Evolutionary conservation across 2,797 vertebrate species (phyloP).

Genomic region (Mastacembelus armatus): DNA sequence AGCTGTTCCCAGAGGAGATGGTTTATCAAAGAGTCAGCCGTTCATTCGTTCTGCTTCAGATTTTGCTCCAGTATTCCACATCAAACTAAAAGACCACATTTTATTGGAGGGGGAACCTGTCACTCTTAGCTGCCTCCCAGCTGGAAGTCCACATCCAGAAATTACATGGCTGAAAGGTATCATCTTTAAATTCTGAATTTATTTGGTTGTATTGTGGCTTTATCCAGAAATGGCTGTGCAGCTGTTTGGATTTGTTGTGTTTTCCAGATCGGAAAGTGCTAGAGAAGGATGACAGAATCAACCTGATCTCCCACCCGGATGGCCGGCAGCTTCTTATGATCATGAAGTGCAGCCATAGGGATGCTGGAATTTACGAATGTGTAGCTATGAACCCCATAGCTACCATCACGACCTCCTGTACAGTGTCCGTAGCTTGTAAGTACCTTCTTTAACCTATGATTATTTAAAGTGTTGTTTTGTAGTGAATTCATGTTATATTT

Average conservation of each 20-base stretch:
- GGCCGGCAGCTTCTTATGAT: slow-evolving; percentile 93
- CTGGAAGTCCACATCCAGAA: slow-evolving; percentile 90
- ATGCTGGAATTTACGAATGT: slow-evolving; percentile 93
- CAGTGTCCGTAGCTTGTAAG: slow-evolving; percentile 92
- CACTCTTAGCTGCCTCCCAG: slow-evolving; percentile 93
- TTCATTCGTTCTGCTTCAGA: slow-evolving; percentile 87
- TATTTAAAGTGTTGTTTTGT: background rate
- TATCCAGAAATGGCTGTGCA: background rate
- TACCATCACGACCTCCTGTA: slow-evolving; percentile 91
- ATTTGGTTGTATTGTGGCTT: background rate
- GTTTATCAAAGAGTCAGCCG: slow-evolving; percentile 63
- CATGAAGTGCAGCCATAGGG: slow-evolving; percentile 83
- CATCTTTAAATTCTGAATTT: background rate
- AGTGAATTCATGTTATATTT: background rate
- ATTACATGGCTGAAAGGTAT: slow-evolving; percentile 95
- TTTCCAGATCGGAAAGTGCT: slow-evolving; percentile 88
- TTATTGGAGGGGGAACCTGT: slow-evolving; percentile 91
- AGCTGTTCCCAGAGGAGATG: slow-evolving; percentile 80
- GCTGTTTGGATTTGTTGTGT: background rate
- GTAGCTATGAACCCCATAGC: slow-evolving; percentile 90
- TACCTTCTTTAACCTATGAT: background rate
- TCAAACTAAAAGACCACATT: slow-evolving; percentile 95
- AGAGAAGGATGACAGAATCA: slow-evolving; percentile 81
- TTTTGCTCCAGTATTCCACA: slow-evolving; percentile 95
- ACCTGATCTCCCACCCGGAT: slow-evolving; percentile 89